Base-by-base conservation (phyloP, 1,140 invertebrate species). In the Macrobrachium nipponense region DNA sequence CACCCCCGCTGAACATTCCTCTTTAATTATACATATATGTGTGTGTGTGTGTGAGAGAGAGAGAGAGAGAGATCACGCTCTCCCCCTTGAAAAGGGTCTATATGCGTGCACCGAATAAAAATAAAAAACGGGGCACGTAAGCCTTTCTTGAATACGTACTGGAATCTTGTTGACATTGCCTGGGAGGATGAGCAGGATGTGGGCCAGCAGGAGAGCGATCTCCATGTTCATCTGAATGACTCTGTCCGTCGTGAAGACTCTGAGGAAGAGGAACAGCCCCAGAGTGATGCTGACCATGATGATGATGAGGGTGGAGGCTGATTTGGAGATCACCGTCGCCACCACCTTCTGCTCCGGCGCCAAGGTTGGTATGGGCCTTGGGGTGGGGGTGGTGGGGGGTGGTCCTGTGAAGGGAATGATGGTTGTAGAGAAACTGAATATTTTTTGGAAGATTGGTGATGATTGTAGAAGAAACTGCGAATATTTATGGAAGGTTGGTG, bases 141-240 rank as follows among this genome's bases (percentile, higher is more conserved):
- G 8, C n/a, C 5, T 27, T 11, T n/a, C 15, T 18, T 15, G 2
- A 17, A 5, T 17, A 77, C 83, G 72, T 68, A 88, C 87, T 62
- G 60, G 59, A 2, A 60, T 43, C 17, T 89, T 75, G 17, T 64
- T 62, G 7, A 87, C 73, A 43, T 61, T 81, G n/a, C 77, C n/a
- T 0, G 90, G 90, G 27, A 90, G 84, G 7, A 91, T 78, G 3
- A 91, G 89, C n/a, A 90, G 87, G 51, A 90, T 66, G 85, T 91
- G 90, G 12, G 90, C 90, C 17, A 85, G 60, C 2, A 90, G 66
- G 14, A 91, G 77, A 23, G 90, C 89, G 12, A 90, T 90, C 79
- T 91, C 90, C 90, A 90, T 90, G 82, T 90, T 90, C 90, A 91
- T 91, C 82, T 91, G 90, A 78, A 91, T 91, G 17, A 91, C 88